Base-by-base conservation (phyloP, 1,140 invertebrate genomes). In the Phenacoccus solenopsis region DNA sequence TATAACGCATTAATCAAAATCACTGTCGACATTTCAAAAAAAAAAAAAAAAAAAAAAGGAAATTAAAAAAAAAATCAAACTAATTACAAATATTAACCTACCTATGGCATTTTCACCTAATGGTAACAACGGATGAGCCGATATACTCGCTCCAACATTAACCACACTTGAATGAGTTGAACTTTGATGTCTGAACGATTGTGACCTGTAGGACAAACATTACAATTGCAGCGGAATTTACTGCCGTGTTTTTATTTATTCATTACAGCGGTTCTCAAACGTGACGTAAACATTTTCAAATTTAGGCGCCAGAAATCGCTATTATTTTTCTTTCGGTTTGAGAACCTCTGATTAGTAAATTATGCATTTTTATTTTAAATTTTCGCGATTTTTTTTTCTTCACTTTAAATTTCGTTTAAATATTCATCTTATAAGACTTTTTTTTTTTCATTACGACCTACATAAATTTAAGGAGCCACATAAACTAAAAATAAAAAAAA, bases 61-160 rank as follows among this genome's bases (percentile, higher is more conserved):
- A 64, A 59, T 20, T 59, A 64, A 64, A 64, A 22, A 59, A 59
- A 59, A 64, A 64, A 68, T 5, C 20, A 68, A 68, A 68, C 32
- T 28, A 68, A 67, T 35, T 49, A 38, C 38, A 16, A 22, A 3
- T 49, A 49, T 21, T 32, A 70, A 76, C 77, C 70, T 76, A 78
- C 77, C 76, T 72, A 77, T 74, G 69, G 76, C 84, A 81, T 83
- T 84, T 79, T 86, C 82, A 70, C 81, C 84, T 78, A 90, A 85
- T 82, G 88, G 88, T 83, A 89, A 86, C 81, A 89, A 85, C 82
- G 88, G 88, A 83, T 89, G 88, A 80, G 88, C 88, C 82, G 88
- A 89, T 82, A 89, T 85, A 84, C 86, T 88, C 82, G 85, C 85
- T 82, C 87, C 84, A 79, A 84, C 80, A 81, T 83, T 84, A 77